These are phyloP conservation scores for Cremastobaeus sp. DNA, from an alignment of 2,888 invertebrate genomes.

Conservation along the genomic window DNA sequence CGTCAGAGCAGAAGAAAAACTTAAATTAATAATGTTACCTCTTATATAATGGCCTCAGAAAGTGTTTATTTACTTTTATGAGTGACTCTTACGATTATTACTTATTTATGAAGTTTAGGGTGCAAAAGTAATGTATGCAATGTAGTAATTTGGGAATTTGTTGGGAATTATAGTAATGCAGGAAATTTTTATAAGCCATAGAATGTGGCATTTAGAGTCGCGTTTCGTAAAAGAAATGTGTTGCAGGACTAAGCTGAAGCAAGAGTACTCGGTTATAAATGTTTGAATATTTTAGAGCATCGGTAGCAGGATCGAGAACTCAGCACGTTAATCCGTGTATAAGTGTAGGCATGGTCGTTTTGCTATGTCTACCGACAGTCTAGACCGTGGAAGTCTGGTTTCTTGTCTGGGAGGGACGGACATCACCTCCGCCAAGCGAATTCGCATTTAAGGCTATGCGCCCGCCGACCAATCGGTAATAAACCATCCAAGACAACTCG, in stretches of 20 bases:
- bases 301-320: conserved; percentile 48
- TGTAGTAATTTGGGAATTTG: too few species aligned
- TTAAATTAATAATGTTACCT: too few species aligned
- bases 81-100: too few species aligned
- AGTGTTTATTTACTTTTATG: too few species aligned
- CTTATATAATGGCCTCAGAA: too few species aligned
- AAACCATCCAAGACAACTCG: conserved; percentile 58
- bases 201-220: background rate
- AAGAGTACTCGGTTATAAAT: conserved; percentile 19
- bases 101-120: too few species aligned
- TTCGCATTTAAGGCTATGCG: conserved; percentile 66
- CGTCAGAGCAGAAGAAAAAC: too few species aligned
- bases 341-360: conserved; percentile 70
- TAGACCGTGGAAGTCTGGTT: conserved; percentile 69
- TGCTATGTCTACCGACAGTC: conserved; percentile 74
- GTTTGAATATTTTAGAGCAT: conserved; percentile 44
- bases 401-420: conserved; percentile 64
- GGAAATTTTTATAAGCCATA: too few species aligned
- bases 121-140: too few species aligned
- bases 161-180: too few species aligned
- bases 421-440: conserved; percentile 68
- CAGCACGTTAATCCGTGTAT: conserved; percentile 42
- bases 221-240: background rate
- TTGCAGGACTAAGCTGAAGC: background rate
- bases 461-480: conserved; percentile 59